phyloP scores from a whole-genome alignment of 2,113 vertebrate genomes.

The Sebastes schlegelii region DNA sequence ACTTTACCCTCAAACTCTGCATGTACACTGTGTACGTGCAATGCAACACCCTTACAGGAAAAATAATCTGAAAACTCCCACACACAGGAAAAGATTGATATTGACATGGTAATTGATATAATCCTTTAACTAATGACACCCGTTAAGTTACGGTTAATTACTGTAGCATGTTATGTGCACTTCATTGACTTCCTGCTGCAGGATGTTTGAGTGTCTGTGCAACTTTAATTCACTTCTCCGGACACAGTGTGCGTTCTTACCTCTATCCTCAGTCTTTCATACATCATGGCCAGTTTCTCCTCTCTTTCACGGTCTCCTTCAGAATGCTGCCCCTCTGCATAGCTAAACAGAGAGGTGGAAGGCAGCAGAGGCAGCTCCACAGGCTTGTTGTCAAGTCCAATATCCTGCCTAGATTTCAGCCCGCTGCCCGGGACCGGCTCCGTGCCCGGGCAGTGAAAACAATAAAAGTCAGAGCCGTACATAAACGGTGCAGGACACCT shows the following conservation, averaged over 20 bases:
- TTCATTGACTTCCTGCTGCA: not conserved
- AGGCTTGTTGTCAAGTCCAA: constrained; percentile 45
- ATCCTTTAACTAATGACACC: not conserved
- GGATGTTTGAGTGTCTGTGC: not conserved
- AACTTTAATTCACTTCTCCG: not conserved
- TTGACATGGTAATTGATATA: not conserved
- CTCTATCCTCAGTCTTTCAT: constrained; percentile 87
- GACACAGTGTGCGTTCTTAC: constrained; percentile 74
- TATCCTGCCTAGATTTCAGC: constrained; percentile 52
- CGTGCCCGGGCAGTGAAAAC: constrained; percentile 78
- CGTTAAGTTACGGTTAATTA: not conserved
- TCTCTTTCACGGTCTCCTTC: constrained; percentile 77
- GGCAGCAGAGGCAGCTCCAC: constrained; percentile 22
- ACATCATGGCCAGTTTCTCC: constrained; percentile 86
- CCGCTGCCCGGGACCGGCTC: constrained; percentile 15
- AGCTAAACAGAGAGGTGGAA: constrained; percentile 48
- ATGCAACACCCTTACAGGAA: not conserved
- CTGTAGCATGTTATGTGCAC: not conserved
- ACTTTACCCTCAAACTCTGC: not conserved
- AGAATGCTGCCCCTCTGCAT: not conserved
- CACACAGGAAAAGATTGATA: not conserved
- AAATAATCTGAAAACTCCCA: not conserved
- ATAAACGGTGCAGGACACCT: constrained; percentile 81
- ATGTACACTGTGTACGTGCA: not conserved
- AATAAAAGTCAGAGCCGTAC: constrained; percentile 78